Percentiles rank a stretch among this genome's conserved stretches.
Evolutionary conservation across 2,797 vertebrate genomes (phyloP).

Genomic region (Paramormyrops hopkinsi): DNA sequence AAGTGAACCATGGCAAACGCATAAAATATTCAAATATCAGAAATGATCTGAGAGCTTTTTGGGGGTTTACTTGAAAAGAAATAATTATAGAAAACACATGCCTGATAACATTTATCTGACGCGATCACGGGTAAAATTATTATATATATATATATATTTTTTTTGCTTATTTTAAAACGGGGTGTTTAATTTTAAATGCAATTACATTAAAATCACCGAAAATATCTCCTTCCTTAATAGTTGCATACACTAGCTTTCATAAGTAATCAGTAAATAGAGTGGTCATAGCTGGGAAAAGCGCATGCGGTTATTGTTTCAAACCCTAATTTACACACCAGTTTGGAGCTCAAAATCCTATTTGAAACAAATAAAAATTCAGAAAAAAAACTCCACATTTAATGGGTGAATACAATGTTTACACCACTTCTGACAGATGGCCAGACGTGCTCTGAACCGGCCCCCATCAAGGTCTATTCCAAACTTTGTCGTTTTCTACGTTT

Average conservation of each 20-base stretch:
- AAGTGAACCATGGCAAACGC: not conserved
- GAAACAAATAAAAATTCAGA: not conserved
- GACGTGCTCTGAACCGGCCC: not conserved
- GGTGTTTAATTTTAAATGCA: not conserved
- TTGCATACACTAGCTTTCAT: not conserved
- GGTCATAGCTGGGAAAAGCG: not conserved
- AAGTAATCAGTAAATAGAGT: not conserved
- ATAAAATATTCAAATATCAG: not conserved
- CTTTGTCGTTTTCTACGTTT: not conserved
- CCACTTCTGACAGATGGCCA: not conserved
- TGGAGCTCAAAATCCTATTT: not conserved
- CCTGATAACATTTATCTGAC: not conserved
- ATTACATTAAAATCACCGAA: not conserved
- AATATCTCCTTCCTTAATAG: not conserved
- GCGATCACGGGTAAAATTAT: not conserved
- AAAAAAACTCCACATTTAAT: not conserved
- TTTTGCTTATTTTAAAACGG: not conserved
- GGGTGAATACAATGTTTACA: not conserved
- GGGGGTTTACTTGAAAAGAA: not conserved
- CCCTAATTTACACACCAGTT: not conserved
- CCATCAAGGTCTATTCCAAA: not conserved
- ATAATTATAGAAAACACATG: not conserved
- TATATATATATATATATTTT: not conserved
- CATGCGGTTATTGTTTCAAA: not conserved
- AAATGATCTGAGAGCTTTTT: not conserved